Conservation (phyloP, 2,797 vertebrate genomes). For the Cossypha dichroa region DNA sequence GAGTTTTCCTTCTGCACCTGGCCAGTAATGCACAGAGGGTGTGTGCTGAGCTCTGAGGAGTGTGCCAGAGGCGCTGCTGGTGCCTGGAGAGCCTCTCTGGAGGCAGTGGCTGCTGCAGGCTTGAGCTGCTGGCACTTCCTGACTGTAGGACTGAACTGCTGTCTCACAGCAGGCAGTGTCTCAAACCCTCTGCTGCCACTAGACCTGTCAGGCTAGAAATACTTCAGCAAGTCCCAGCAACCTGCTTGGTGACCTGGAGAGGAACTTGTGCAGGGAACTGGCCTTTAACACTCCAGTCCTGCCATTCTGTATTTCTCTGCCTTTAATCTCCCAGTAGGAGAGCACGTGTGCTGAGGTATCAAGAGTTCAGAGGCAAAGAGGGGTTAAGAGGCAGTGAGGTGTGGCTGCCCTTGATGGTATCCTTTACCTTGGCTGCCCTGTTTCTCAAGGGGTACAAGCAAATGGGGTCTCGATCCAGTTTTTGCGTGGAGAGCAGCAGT, state of each 20-base stretch:
- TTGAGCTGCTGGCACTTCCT: not conserved
- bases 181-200: constrained; percentile 5
- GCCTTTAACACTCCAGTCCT: not conserved
- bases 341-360: rapidly evolving
- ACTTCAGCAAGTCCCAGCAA: constrained; percentile 38
- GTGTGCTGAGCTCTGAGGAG: not conserved
- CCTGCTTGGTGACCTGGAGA: not conserved
- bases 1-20: not conserved
- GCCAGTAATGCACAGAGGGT: rapidly evolving
- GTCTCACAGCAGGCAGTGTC: constrained; percentile 6
- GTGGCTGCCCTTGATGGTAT: not conserved
- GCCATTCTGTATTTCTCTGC: not conserved
- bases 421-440: not conserved
- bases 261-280: not conserved
- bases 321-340: not conserved
- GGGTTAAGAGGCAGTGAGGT: not conserved
- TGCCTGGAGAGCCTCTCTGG: not conserved
- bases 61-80: not conserved
- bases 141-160: constrained; percentile 22
- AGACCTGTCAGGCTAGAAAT: not conserved
- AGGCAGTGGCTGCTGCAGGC: constrained; percentile 15
- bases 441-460: not conserved
- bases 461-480: not conserved
- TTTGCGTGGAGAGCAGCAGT: not conserved
- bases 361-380: not conserved